A percentile compares a stretch with the other conserved stretches of the same genome.
Conservation (phyloP, 2,797 vertebrate species). For the Limnodromus scolopaceus region DNA sequence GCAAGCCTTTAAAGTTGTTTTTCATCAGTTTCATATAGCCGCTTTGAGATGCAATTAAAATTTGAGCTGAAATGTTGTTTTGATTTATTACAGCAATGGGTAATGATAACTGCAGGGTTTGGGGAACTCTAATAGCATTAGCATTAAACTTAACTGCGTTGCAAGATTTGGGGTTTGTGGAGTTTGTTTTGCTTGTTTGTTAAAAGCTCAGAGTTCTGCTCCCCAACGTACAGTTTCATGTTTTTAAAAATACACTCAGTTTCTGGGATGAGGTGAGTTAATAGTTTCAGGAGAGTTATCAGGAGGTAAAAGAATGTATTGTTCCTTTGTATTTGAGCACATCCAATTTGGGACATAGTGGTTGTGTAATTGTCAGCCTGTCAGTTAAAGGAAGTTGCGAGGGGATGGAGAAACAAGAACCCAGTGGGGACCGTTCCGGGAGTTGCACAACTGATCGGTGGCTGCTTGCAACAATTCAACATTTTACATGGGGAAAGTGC, state of each 20-base stretch:
- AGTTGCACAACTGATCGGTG: not conserved
- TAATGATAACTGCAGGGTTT: not conserved
- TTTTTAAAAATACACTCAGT: not conserved
- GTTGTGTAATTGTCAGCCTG: constrained; percentile 5
- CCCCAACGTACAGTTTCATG: not conserved
- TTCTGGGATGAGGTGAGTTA: not conserved
- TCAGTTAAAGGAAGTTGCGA: not conserved
- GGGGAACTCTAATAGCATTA: not conserved
- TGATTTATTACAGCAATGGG: not conserved
- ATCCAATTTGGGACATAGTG: not conserved
- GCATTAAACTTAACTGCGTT: not conserved
- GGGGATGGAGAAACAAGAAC: not conserved
- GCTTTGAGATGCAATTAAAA: not conserved
- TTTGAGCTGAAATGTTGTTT: not conserved
- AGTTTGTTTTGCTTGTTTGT: not conserved
- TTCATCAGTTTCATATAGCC: not conserved
- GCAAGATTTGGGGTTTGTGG: not conserved
- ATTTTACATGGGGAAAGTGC: not conserved
- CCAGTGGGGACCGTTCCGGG: not conserved
- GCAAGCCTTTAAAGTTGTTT: not conserved
- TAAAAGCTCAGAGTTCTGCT: not conserved
- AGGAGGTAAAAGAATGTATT: not conserved
- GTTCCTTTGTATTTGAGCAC: constrained; percentile 4
- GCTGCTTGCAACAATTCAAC: not conserved
- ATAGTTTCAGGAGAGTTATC: not conserved